Evolutionary conservation across 2,888 invertebrate genomes (phyloP).

Genomic region (Catocala nupta): DNA sequence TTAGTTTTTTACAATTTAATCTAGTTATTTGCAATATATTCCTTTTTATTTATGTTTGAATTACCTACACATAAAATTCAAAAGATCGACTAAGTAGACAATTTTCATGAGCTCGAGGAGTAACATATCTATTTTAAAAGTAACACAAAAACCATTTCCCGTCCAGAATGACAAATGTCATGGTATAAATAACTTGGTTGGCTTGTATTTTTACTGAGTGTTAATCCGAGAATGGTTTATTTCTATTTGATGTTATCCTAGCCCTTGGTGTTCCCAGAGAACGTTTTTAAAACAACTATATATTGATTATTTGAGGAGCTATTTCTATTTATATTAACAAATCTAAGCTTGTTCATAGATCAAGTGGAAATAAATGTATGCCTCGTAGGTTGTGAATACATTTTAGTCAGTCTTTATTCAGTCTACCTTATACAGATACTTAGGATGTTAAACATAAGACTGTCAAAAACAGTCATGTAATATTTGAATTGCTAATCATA

Average conservation of each 20-base stretch:
- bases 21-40: no score
- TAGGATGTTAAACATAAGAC: no score
- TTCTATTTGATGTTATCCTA: conserved; percentile 15
- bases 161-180: conserved; percentile 68
- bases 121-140: conserved; percentile 65
- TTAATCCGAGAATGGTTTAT: conserved; percentile 24
- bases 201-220: conserved; percentile 35
- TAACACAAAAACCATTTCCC: conserved; percentile 67
- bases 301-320: no score
- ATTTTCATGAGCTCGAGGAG: conserved; percentile 45
- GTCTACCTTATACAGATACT: no score
- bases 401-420: no score
- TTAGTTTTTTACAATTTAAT: no score
- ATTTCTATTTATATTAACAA: no score
- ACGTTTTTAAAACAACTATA: background rate
- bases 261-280: background rate
- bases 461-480: no score
- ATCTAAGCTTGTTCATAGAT: no score
- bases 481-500: no score
- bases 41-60: background rate
- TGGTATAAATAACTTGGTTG: conserved; percentile 66
- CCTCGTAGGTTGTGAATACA: no score
- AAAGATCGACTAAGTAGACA: conserved; percentile 34
- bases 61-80: conserved; percentile 15
- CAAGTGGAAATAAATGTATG: no score